Percentiles rank a stretch among this genome's conserved stretches.
Evolutionary conservation across 2,113 vertebrate species (phyloP).

Genomic region (Thymallus thymallus): DNA sequence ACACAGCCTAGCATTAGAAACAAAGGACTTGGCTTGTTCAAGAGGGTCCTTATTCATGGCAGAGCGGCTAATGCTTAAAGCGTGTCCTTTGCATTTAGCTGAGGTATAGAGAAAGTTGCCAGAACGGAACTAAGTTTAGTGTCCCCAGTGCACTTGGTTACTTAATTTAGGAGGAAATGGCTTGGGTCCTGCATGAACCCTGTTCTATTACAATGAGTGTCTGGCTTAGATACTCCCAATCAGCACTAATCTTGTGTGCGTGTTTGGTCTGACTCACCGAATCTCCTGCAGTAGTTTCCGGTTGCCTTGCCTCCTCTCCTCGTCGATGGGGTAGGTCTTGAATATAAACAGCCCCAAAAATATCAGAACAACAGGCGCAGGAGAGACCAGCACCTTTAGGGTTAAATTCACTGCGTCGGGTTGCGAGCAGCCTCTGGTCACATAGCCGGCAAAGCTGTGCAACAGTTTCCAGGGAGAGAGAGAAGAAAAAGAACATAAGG

Average conservation of each 20-base stretch:
- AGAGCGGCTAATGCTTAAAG: neutral
- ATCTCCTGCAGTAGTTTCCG: slow-evolving; percentile 80
- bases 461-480: slow-evolving; percentile 27
- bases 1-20: slow-evolving; percentile 38
- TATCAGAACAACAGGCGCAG: slow-evolving; percentile 82
- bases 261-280: slow-evolving; percentile 65
- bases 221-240: neutral
- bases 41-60: neutral
- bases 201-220: neutral
- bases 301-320: slow-evolving; percentile 82
- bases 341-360: slow-evolving; percentile 84
- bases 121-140: neutral
- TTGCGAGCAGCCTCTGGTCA: slow-evolving; percentile 80
- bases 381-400: slow-evolving; percentile 86
- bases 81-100: slow-evolving; percentile 20
- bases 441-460: slow-evolving; percentile 87
- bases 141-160: neutral
- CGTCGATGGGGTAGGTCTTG: slow-evolving; percentile 86
- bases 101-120: slow-evolving; percentile 1
- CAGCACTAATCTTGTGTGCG: neutral
- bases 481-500: slow-evolving; percentile 8
- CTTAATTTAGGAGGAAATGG: neutral
- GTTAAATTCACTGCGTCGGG: slow-evolving; percentile 78
- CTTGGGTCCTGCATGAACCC: neutral
- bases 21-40: slow-evolving; percentile 15